Evolutionary conservation across 92 coral and sea anemone genomes (phyloP).

Genomic region (Virgularia gustaviana): DNA sequence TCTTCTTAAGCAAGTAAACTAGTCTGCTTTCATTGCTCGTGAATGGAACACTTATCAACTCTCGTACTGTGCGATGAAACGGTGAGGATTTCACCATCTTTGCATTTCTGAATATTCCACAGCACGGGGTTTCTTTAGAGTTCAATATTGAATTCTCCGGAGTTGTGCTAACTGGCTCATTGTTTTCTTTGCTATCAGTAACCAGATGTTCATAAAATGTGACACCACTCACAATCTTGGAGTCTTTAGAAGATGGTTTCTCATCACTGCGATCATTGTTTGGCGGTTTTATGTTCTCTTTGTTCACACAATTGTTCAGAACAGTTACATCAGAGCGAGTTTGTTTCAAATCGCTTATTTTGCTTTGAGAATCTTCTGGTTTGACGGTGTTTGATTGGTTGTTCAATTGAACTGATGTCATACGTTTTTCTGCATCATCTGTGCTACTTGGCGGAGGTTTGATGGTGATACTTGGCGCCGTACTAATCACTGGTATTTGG

Average conservation of each 20-base stretch:
- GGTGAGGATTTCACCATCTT: neutral
- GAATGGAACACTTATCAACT: slow-evolving; percentile 37
- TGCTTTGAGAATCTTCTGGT: neutral
- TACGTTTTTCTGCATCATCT: neutral
- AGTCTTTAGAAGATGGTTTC: neutral
- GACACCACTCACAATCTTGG: slow-evolving; percentile 4
- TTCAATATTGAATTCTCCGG: too few species aligned
- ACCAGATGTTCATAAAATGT: slow-evolving; percentile 1
- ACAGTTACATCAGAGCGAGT: neutral
- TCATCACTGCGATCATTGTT: neutral
- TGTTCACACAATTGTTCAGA: neutral
- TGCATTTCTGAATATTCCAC: neutral
- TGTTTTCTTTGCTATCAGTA: neutral
- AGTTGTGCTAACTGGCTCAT: neutral
- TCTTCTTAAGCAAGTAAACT: slow-evolving; percentile 24
- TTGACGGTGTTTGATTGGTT: neutral
- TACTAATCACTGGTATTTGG: slow-evolving; percentile 1
- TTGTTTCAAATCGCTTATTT: neutral
- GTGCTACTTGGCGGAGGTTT: neutral
- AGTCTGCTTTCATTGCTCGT: slow-evolving; percentile 36
- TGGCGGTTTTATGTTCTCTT: neutral
- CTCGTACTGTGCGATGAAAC: slow-evolving; percentile 28
- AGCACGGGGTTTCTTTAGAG: too few species aligned
- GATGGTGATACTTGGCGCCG: slow-evolving; percentile 3
- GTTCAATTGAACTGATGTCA: neutral